Conservation (phyloP, 2,888 invertebrate genomes). For the Conops quadrifasciatus region DNA sequence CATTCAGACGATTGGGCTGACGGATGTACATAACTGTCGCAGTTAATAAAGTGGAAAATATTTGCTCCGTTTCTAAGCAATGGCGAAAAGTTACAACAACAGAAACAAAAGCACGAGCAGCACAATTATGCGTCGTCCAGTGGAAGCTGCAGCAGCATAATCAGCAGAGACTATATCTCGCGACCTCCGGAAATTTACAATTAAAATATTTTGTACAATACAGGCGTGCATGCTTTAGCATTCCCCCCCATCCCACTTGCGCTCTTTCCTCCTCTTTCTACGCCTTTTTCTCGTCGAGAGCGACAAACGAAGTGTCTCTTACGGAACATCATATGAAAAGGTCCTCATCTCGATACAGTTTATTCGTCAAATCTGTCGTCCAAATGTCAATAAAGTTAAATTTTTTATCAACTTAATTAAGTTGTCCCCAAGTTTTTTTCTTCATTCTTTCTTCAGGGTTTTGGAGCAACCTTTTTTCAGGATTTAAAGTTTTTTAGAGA, state of each 20-base stretch:
- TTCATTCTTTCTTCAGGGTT: no score
- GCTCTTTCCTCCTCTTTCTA: not conserved
- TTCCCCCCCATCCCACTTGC: no score
- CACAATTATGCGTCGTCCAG: not conserved
- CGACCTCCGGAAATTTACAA: not conserved
- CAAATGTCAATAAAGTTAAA: conserved; percentile 43
- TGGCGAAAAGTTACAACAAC: not conserved
- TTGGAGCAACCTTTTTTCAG: no score
- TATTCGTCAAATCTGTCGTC: conserved; percentile 37
- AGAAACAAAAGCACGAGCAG: not conserved
- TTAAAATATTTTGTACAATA: not conserved
- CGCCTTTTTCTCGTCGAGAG: not conserved
- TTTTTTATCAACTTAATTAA: no score
- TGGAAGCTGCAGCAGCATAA: not conserved
- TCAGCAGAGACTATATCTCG: not conserved
- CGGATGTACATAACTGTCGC: not conserved
- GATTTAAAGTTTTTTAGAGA: no score
- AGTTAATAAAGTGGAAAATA: not conserved
- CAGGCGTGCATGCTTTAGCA: no score
- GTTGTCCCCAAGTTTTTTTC: no score
- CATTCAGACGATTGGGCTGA: not conserved
- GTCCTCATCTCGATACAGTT: no score
- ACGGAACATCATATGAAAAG: no score
- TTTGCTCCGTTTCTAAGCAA: not conserved
- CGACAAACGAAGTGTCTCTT: no score